Evolutionary conservation across 1,140 invertebrate species (phyloP), one percentile per base, ranked within the genome.

Genomic region (Lordiphosa collinella): DNA sequence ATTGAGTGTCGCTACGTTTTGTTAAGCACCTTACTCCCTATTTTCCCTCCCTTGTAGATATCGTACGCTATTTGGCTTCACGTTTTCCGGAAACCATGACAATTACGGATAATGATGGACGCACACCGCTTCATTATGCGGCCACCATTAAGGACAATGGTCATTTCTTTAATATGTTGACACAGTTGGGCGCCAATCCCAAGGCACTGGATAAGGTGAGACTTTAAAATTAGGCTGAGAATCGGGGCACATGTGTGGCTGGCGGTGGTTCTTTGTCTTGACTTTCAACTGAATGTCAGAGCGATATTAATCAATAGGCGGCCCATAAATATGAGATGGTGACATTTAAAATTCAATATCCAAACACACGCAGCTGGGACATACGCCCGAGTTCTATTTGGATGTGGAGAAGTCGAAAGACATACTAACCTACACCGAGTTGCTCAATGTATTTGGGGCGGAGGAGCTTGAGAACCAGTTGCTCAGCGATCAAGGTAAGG

Each of bases 101-200:
- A 44, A 92, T 93, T 12, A 91, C 92, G 29, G 95, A 96, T 90
- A 90, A 93, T 79, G 93, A 95, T 88, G 96, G 95, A 25, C 91
- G 96, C 69, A 97, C 96, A 3, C 93, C 96, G n/a, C 91, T 98
- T 32, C 96, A 98, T 90, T 98, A 97, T 88, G 95, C 96, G 4
- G 95, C 95, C 4, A 94, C 94, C 3, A 89, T 97, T 31, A 92
- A 93, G 10, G 96, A 98, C 76, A 96, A 95, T 69, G 95, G 95
- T 0, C 94, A 96, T 87, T 96, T 96, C 78, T 97, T 95, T 88
- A 95, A 96, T 88, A 90, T 96, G 41, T 90, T 98, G 34, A 89
- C 95, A 69, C 95, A 96, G 82, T 90, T 96, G 41, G 96, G 96
- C 36, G 94, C 95, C 10, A 95, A 97, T 90, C 92, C 93, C 2